Percentiles rank a stretch among this genome's conserved stretches.
These are phyloP conservation scores for Paedocypris sp. DNA, from an alignment of 2,113 vertebrate genomes.

Conservation along the genomic window DNA sequence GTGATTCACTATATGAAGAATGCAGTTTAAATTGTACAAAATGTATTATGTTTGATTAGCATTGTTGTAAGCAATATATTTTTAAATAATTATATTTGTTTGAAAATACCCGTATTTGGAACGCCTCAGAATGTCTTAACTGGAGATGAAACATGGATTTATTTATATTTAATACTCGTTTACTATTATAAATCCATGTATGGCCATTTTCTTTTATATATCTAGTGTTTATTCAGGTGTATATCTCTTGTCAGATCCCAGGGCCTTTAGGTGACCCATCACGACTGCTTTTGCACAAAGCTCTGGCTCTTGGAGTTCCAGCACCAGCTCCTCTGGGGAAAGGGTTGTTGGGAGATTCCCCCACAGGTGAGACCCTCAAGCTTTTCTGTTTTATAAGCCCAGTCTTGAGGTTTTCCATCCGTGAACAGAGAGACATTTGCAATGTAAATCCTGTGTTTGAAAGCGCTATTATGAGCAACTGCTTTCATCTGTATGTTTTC, in stretches of 20 bases:
- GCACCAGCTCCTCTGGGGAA: constrained; percentile 63
- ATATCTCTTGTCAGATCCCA: constrained; percentile 62
- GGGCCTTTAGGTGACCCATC: constrained; percentile 87
- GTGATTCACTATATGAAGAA: too few species aligned
- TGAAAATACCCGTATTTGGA: too few species aligned
- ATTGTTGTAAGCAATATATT: too few species aligned
- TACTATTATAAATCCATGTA: too few species aligned
- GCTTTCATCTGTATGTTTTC: constrained; percentile 27
- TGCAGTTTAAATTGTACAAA: too few species aligned
- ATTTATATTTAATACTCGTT: too few species aligned
- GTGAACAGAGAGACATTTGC: constrained; percentile 12
- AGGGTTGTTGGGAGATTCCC: constrained; percentile 76
- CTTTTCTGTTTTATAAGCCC: background rate
- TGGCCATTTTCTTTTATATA: too few species aligned
- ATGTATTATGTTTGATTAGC: too few species aligned
- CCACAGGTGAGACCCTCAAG: constrained; percentile 71
- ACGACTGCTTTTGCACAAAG: constrained; percentile 74
- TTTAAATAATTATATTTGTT: too few species aligned
- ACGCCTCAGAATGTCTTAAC: too few species aligned
- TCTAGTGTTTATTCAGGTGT: background rate
- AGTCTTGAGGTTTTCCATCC: background rate
- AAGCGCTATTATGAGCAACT: constrained; percentile 14
- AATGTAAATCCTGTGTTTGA: constrained; percentile 23
- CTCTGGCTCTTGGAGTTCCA: constrained; percentile 66
- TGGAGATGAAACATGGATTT: too few species aligned